Percentiles rank a stretch among this genome's conserved stretches.
Evolutionary conservation across 2,113 vertebrate genomes (phyloP).

Genomic region (Carassius auratus): DNA sequence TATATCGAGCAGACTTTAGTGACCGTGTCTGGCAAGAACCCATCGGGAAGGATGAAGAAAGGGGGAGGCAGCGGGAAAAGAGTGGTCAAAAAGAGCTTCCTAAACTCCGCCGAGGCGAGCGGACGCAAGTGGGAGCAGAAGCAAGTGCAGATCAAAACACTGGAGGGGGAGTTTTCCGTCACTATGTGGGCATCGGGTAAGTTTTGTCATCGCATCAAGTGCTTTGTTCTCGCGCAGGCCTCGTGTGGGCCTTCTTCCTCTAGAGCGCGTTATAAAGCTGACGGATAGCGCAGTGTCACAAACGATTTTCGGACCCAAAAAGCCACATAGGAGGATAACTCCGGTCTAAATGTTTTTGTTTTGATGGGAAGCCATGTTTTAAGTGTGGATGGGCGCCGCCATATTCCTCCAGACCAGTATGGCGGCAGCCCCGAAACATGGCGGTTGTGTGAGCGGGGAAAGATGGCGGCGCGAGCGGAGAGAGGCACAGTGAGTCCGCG

Average conservation of each 20-base stretch:
- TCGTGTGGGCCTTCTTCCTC: constrained; percentile 68
- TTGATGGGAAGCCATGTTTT: constrained; percentile 99
- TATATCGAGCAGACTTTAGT: constrained; percentile 97
- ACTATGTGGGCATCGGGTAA: constrained; percentile 99
- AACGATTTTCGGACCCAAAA: constrained; percentile 50
- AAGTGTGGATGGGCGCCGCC: constrained; percentile 99
- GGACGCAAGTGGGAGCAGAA: constrained; percentile 73
- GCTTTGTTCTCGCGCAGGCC: constrained; percentile 76
- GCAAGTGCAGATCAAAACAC: constrained; percentile 94
- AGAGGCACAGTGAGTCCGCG: constrained; percentile 60
- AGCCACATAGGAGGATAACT: constrained; percentile 44
- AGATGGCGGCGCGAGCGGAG: constrained; percentile 88
- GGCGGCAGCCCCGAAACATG: constrained; percentile 92
- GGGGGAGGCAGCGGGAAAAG: constrained; percentile 88
- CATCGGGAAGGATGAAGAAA: constrained; percentile 86
- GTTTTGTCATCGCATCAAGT: constrained; percentile 66
- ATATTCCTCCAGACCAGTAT: constrained; percentile 99
- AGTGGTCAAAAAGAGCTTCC: constrained; percentile 92
- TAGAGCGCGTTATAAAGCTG: constrained; percentile 43
- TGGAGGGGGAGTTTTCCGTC: constrained; percentile 98
- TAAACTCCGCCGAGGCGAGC: constrained; percentile 84
- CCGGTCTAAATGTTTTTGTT: constrained; percentile 87
- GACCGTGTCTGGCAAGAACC: constrained; percentile 90
- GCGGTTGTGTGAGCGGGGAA: constrained; percentile 81
- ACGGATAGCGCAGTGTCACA: constrained; percentile 36